These are phyloP conservation scores for Thrips palmi DNA, from an alignment of 1,140 invertebrate species.

Conservation along the genomic window DNA sequence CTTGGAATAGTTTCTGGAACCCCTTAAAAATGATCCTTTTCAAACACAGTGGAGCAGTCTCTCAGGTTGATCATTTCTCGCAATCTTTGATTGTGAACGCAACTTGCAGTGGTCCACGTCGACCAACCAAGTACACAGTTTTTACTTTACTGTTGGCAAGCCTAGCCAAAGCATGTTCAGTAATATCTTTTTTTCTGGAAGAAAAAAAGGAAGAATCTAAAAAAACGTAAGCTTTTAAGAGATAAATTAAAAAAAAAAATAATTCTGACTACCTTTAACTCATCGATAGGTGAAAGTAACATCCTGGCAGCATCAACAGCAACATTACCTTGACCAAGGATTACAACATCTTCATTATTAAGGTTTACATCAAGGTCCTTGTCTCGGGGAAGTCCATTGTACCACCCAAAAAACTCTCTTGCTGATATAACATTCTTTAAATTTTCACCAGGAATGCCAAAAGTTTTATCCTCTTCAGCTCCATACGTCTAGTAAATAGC, in stretches of 20 bases:
- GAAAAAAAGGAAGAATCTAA: constrained; percentile 20
- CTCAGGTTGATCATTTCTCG: constrained; percentile 77
- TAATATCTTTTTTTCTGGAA: constrained; percentile 72
- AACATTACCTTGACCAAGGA: constrained; percentile 95
- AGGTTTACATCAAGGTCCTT: constrained; percentile 40
- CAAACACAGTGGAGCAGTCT: constrained; percentile 42
- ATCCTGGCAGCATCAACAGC: constrained; percentile 94
- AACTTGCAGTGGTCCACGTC: constrained; percentile 85
- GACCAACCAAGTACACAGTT: constrained; percentile 68
- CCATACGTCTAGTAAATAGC: constrained; percentile 84
- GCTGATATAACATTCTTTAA: constrained; percentile 70
- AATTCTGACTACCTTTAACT: constrained; percentile 33
- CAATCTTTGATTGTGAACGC: constrained; percentile 97
- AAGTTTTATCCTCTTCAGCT: constrained; percentile 55
- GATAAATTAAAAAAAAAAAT: constrained; percentile 1
- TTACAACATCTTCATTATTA: constrained; percentile 46
- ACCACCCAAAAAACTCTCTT: constrained; percentile 89
- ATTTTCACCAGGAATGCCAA: constrained; percentile 75
- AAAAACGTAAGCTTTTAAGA: background rate
- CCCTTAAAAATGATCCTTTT: constrained; percentile 41
- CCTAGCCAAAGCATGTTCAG: constrained; percentile 56
- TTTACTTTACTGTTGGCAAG: constrained; percentile 62
- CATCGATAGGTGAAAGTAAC: constrained; percentile 53
- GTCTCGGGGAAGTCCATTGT: constrained; percentile 82
- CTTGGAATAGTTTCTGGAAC: constrained; percentile 20